Evolutionary conservation across 2,113 vertebrate species (phyloP), one percentile per base, ranked within the genome.

Genomic region (Pseudorhombus dupliciocellatus): DNA sequence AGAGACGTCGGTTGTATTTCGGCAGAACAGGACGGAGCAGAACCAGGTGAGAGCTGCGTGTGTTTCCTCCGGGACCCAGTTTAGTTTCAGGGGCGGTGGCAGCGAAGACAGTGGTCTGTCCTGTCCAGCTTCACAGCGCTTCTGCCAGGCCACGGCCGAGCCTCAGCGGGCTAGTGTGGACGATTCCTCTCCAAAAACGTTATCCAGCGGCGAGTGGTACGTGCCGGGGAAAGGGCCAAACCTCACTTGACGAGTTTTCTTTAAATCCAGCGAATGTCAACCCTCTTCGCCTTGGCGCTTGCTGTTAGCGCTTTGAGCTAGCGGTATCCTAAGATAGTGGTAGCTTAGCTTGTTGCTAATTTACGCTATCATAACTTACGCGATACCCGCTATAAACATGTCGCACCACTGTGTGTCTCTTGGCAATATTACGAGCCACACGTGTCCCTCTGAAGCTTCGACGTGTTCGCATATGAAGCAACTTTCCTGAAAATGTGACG

Each of bases 21-120:
- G 83, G 77, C 55, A 74, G 86, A 72, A 40, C 26, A 65, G 54
- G 84, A 85, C 88, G 59, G 78, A 77, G 86, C 78, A 79, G 90
- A 90, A 65, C 84, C 81, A 82, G 92, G 93, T 93, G 82, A 90
- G 84, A n/a, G 2, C 10, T 24, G 9, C 10, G 10, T 28, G 26
- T 34, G n/a, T 56, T 59, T 22, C 2, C 22, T 8, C 21, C 56
- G 7, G 30, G 46, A n/a, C 25, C 61, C 16, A 28, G 71, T 74
- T 73, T 67, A 12, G 58, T 44, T 52, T 77, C 24, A 85, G 90
- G 92, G 93, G 93, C 92, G 93, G 93, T 90, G 93, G 89, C 92
- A 77, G 87, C 70, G 60, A 48, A 84, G 75, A 55, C 80, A 57
- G 80, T 48, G 54, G 75, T 72, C 80, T 63, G 52, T 80, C 34